Base-by-base conservation (phyloP, 2,888 invertebrate genomes). In the Cryptops parisi region DNA sequence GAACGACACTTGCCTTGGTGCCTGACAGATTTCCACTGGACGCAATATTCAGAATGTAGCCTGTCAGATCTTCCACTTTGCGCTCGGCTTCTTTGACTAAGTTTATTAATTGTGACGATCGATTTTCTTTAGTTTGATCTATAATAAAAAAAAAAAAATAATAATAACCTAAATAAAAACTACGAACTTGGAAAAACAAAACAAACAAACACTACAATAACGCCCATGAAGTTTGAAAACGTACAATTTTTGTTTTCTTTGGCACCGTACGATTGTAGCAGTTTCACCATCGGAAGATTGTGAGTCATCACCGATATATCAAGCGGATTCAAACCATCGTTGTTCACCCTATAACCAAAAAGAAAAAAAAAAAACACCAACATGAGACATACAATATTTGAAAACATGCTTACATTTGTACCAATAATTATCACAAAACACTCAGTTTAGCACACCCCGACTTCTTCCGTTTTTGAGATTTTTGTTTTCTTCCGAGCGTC, bases 281-380 rank as follows among this genome's bases (percentile, higher is more conserved):
- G 61, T 55, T 64, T 66, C 43, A 65, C 65, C 64, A 67, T 64
- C 22, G 67, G 65, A 51, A 67, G 64, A 57, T 67, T 64, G 57
- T 67, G 67, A 52, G 65, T 65, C 64, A 67, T 62, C 38, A 67
- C 63, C 3, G 67, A 66, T 5, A 67, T 63, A 59, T 67, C 67
- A 17, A 67, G 59, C n/a, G 65, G 64, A 9, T 64, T 65, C 53
- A 67, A 57, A 25, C 62, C 63, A 50, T 67, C 67, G 39, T 59
- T 58, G 56, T 66, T 67, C 21, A 64, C 58, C 57, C 67, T 67
- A 58, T 15, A 25, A 33, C 12, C 15, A 52, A 51, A 26, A 50
- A 54, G 12, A 33, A 33, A 33, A 9, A 33, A 33, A 33, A 9
- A 33, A 33, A 9, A 33, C 33, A 33, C 33, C 6, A 33, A 33